Base-by-base conservation (phyloP, 1,140 invertebrate species). In the Hyles euphorbiae region DNA sequence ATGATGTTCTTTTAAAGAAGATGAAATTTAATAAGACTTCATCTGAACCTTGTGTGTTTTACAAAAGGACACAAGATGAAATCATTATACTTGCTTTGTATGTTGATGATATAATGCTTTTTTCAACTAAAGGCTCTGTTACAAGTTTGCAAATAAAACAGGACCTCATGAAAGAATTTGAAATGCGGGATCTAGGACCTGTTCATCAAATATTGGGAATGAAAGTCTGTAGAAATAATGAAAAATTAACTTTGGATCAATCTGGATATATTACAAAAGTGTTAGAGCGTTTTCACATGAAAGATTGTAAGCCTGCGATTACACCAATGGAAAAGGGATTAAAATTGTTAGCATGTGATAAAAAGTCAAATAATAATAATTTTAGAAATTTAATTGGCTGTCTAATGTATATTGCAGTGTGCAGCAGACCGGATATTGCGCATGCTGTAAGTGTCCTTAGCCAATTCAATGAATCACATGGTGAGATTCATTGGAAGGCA, bases 61-160 rank as follows among this genome's bases (percentile, higher is more conserved):
- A 43, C 11, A 40, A 43, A 44, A 32, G n/a, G 11, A 36, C 7
- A 53, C 22, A 53, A 12, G 40, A 22, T 36, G 4, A 36, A 58
- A 2, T 60, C 9, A 48, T 59, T 8, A 59, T 59, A 91, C 60
- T 49, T 74, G 77, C 44, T 60, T 50, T 59, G 5, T 59, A 59
- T 53, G 57, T 59, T 2, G 57, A 59, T 59, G 50, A 59, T 47
- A 46, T 53, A 12, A 43, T 59, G n/a, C 34, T 59, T 34, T 59
- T 33, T 43, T 12, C 10, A 46, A 43, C 40, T 3, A 47, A 33
- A 7, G 34, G 46, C 10, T 34, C 44, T 5, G 8, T 40, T 40
- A 40, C 7, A 11, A 34, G 8, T 12, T 34, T n/a, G 10, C 3
- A 51, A 59, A 47, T 36, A 53, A 47, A 44, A 46, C 4, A 46